These are phyloP conservation scores for Gallinago solitaria DNA, from an alignment of 2,797 vertebrate species.

Conservation along the genomic window DNA sequence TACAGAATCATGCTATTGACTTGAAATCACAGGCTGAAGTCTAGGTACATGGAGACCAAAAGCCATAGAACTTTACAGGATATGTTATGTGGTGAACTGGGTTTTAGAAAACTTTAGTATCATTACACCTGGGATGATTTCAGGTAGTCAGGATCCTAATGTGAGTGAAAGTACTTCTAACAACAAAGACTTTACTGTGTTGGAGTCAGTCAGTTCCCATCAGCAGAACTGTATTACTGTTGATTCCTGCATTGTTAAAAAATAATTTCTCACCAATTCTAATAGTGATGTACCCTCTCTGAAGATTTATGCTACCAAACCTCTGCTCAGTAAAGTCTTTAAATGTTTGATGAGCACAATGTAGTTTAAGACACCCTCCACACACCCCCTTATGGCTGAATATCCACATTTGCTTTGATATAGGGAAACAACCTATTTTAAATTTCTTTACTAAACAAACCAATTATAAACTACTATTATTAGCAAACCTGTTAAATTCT, in stretches of 20 bases:
- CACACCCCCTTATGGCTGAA: accelerated
- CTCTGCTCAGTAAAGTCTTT: background rate
- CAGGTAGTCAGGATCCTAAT: background rate
- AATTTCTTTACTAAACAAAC: background rate
- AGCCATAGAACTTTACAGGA: background rate
- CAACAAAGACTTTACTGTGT: background rate
- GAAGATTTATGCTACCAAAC: background rate
- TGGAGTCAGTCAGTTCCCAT: background rate
- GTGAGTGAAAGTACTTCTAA: background rate
- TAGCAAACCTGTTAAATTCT: background rate
- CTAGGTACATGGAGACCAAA: background rate
- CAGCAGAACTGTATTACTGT: background rate
- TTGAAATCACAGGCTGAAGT: background rate
- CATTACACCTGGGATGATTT: background rate
- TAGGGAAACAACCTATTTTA: background rate
- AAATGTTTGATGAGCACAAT: background rate
- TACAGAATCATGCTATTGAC: background rate
- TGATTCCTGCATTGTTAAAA: background rate
- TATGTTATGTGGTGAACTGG: background rate
- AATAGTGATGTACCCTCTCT: background rate
- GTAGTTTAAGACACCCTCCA: background rate
- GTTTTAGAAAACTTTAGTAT: background rate
- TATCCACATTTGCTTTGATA: background rate
- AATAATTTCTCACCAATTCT: background rate
- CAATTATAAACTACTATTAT: background rate